Conservation (phyloP, 1,140 invertebrate species). For the Berghia stephanieae region DNA sequence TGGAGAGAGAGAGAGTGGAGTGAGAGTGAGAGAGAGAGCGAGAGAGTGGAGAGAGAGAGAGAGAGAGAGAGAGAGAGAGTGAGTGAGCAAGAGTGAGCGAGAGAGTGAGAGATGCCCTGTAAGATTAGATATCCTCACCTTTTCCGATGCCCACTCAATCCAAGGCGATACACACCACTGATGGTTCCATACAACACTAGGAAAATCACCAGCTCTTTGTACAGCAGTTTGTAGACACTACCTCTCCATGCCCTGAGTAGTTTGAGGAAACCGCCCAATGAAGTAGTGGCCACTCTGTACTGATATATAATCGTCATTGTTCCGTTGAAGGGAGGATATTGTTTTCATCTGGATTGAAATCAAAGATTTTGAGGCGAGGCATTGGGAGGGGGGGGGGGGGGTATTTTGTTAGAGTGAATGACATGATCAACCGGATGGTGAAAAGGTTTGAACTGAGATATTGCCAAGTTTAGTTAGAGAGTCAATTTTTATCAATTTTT, state of each 20-base stretch:
- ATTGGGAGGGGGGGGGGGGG: too few relatives aligned
- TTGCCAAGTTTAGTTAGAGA: not conserved
- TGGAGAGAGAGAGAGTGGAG: not conserved
- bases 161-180: constrained; percentile 88
- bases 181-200: constrained; percentile 85
- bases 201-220: constrained; percentile 91
- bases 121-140: constrained; percentile 70
- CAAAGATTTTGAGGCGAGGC: not conserved
- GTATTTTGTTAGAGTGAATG: too few relatives aligned
- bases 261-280: constrained; percentile 76
- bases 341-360: not conserved
- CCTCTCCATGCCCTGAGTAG: constrained; percentile 87
- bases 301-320: constrained; percentile 82
- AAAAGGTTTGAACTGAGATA: not conserved
- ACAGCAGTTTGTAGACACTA: constrained; percentile 97
- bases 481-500: too few relatives aligned
- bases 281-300: constrained; percentile 78
- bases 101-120: not conserved
- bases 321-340: not conserved
- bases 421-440: too few relatives aligned
- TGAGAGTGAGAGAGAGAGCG: not conserved
- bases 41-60: not conserved
- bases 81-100: not conserved
- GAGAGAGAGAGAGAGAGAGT: not conserved
- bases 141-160: constrained; percentile 82